A percentile compares a stretch with the other conserved stretches of the same genome.
These are phyloP conservation scores for Oryzias dopingdopingensis DNA, from an alignment of 2,797 vertebrate genomes.

Conservation along the genomic window DNA sequence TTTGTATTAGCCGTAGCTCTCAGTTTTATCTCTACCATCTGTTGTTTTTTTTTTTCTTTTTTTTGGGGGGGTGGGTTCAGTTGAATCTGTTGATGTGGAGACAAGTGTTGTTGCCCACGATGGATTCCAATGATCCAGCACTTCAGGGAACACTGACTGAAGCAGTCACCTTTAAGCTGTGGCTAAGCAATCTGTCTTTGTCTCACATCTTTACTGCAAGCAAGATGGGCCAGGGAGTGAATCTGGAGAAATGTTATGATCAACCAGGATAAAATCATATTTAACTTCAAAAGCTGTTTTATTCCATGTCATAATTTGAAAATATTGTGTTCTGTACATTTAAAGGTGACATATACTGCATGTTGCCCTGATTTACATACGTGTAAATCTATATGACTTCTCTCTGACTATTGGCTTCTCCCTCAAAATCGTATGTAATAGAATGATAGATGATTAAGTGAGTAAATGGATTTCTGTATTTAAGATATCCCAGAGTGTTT, in stretches of 20 bases:
- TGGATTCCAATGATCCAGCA: slow-evolving; percentile 70
- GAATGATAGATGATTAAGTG: slow-evolving; percentile 22
- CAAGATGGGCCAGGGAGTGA: slow-evolving; percentile 56
- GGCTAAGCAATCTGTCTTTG: slow-evolving; percentile 68
- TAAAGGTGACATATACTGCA: too few species aligned
- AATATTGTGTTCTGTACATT: too few species aligned
- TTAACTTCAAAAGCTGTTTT: too few species aligned
- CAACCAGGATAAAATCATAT: slow-evolving; percentile 10
- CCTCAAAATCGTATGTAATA: slow-evolving; percentile 8
- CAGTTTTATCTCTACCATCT: slow-evolving; percentile 16
- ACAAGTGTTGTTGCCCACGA: slow-evolving; percentile 49
- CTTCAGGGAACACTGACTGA: slow-evolving; percentile 65
- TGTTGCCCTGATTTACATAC: too few species aligned
- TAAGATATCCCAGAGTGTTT: slow-evolving; percentile 30
- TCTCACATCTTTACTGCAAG: slow-evolving; percentile 54
- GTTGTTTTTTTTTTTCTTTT: slow-evolving; percentile 24
- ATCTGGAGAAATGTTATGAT: slow-evolving; percentile 41
- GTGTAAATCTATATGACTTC: not conserved
- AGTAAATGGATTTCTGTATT: slow-evolving; percentile 5
- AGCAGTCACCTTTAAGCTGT: slow-evolving; percentile 76
- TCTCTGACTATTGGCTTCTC: not conserved
- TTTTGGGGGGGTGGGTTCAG: too few species aligned
- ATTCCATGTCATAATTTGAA: too few species aligned
- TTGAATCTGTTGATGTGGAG: slow-evolving; percentile 42
- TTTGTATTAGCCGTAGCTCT: slow-evolving; percentile 14